These are phyloP conservation scores for Dynastes maya DNA, from an alignment of 2,888 invertebrate species.

Conservation along the genomic window DNA sequence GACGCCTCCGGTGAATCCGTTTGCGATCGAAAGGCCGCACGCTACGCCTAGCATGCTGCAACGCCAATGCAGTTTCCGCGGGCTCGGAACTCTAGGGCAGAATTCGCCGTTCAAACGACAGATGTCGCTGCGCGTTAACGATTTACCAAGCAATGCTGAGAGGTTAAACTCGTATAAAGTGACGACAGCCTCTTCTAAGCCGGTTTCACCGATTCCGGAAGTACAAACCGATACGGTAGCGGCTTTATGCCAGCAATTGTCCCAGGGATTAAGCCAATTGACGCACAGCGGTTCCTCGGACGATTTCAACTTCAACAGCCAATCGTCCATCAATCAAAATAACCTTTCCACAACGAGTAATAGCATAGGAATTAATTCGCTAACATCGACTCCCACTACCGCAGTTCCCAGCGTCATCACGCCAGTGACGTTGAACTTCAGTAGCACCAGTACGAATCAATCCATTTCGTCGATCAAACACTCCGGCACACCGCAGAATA, in stretches of 20 bases:
- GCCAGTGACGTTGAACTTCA: slow-evolving; percentile 62
- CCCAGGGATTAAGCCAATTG: slow-evolving; percentile 78
- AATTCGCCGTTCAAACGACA: slow-evolving; percentile 97
- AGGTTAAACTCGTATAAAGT: slow-evolving; percentile 73
- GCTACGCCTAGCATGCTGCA: slow-evolving; percentile 96
- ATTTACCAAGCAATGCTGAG: slow-evolving; percentile 95
- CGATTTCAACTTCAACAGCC: slow-evolving; percentile 75
- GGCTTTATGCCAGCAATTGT: slow-evolving; percentile 85
- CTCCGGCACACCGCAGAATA: slow-evolving; percentile 52
- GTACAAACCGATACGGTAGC: slow-evolving; percentile 79
- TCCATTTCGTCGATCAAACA: slow-evolving; percentile 53
- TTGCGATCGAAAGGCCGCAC: slow-evolving; percentile 95
- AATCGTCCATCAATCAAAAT: slow-evolving; percentile 74
- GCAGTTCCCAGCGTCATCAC: slow-evolving; percentile 59
- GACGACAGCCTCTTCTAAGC: slow-evolving; percentile 58
- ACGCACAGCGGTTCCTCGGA: slow-evolving; percentile 74
- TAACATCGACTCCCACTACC: slow-evolving; percentile 59
- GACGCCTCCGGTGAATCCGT: slow-evolving; percentile 86
- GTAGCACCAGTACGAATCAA: slow-evolving; percentile 59
- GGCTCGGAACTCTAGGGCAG: slow-evolving; percentile 84
- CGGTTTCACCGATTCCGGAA: slow-evolving; percentile 86
- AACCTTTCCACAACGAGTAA: slow-evolving; percentile 67
- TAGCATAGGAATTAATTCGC: slow-evolving; percentile 62
- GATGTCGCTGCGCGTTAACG: slow-evolving; percentile 94
- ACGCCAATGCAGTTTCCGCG: slow-evolving; percentile 95